A percentile compares a stretch with the other conserved stretches of the same genome.
These are phyloP conservation scores for Gephyroberyx darwinii DNA, from an alignment of 2,797 vertebrate genomes.

Conservation along the genomic window DNA sequence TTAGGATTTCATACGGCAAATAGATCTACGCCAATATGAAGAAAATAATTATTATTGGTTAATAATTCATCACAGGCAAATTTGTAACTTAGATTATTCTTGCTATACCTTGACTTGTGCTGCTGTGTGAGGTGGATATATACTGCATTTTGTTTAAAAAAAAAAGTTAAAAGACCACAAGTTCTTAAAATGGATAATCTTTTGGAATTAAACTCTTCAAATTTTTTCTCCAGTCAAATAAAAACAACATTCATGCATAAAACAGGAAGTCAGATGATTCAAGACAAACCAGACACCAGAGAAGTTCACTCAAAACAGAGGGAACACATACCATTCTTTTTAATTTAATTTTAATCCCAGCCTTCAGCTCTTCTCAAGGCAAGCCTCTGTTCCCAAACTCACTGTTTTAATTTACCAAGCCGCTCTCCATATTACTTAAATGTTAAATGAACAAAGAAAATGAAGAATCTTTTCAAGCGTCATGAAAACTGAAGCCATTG, in stretches of 20 bases:
- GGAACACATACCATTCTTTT: too few relatives aligned
- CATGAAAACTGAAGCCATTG: background rate
- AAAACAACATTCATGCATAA: background rate
- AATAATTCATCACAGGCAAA: too few relatives aligned
- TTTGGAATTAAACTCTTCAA: conserved; percentile 13
- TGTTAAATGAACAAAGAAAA: background rate
- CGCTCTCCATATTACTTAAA: too few relatives aligned
- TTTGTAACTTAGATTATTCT: too few relatives aligned
- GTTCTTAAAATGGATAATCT: background rate
- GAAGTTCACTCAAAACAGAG: too few relatives aligned
- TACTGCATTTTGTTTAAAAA: background rate
- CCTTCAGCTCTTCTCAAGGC: too few relatives aligned
- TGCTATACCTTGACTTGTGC: background rate
- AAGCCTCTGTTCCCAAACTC: too few relatives aligned
- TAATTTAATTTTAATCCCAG: too few relatives aligned
- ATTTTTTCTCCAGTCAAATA: background rate
- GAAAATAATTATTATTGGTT: too few relatives aligned
- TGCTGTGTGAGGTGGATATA: background rate
- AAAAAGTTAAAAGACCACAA: conserved; percentile 4
- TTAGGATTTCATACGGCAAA: too few relatives aligned
- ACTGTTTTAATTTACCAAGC: too few relatives aligned
- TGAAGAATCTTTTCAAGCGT: background rate
- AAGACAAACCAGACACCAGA: background rate
- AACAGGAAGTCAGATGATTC: background rate
- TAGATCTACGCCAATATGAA: too few relatives aligned